Conservation (phyloP, 1,140 invertebrate genomes). For the Drosophila nannoptera region DNA sequence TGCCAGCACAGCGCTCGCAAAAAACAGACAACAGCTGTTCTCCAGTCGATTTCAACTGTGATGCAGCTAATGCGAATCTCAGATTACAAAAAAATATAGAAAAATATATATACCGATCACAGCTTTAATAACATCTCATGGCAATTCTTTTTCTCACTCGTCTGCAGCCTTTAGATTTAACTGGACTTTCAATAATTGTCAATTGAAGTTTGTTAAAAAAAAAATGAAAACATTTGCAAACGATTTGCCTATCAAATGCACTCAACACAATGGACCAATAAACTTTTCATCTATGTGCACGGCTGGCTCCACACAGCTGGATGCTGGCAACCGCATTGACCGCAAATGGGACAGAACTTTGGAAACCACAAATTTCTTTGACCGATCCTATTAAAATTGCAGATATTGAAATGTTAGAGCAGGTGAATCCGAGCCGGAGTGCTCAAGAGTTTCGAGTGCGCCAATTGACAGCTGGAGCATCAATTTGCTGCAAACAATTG, state of each 20-base stretch:
- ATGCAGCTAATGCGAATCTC: too few species aligned
- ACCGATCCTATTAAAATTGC: slow-evolving; percentile 26
- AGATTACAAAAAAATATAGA: too few species aligned
- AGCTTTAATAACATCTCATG: too few species aligned
- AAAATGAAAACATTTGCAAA: slow-evolving; percentile 18
- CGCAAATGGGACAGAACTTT: slow-evolving; percentile 43
- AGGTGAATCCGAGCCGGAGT: slow-evolving; percentile 4
- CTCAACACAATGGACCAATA: slow-evolving; percentile 28
- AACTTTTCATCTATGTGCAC: slow-evolving; percentile 13
- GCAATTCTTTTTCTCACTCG: too few species aligned
- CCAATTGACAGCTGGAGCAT: background rate
- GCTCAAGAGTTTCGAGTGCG: background rate
- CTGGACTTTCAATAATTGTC: background rate
- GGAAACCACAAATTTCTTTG: slow-evolving; percentile 40
- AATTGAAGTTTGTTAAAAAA: slow-evolving; percentile 2
- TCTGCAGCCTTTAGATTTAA: too few species aligned
- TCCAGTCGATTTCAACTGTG: background rate
- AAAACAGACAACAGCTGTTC: slow-evolving; percentile 19
- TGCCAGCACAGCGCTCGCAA: slow-evolving; percentile 7
- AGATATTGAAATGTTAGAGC: slow-evolving; percentile 19
- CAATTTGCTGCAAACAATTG: background rate
- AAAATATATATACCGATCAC: too few species aligned
- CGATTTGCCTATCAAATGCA: slow-evolving; percentile 30
- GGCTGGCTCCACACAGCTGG: background rate
- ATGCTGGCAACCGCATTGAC: slow-evolving; percentile 33